phyloP scores from a whole-genome alignment of 2,113 vertebrate genomes.

The Phrynosoma blainvillii region DNA sequence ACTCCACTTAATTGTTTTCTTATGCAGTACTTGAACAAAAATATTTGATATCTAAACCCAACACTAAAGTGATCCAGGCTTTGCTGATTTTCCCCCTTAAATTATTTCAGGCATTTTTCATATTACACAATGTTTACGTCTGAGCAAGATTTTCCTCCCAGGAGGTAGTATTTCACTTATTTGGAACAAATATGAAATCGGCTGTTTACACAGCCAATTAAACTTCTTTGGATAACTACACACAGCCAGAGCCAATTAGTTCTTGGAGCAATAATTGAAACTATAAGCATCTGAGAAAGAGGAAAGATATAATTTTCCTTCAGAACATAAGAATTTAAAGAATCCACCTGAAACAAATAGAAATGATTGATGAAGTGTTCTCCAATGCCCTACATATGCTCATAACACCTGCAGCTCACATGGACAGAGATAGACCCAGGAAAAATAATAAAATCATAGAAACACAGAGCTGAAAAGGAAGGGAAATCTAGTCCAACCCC shows the following conservation, averaged over 20 bases:
- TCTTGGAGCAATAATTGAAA: conserved; percentile 8
- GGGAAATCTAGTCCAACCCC: too few species aligned
- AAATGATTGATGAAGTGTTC: background rate
- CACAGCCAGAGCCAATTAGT: conserved; percentile 12
- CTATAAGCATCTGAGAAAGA: background rate
- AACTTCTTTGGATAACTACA: conserved; percentile 9
- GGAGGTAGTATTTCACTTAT: conserved; percentile 44
- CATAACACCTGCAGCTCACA: accelerated
- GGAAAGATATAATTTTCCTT: background rate
- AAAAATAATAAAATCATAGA: background rate
- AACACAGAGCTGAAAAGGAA: background rate
- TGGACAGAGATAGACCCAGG: background rate
- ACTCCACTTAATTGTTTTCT: conserved; percentile 72
- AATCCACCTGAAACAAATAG: background rate
- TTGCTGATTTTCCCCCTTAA: conserved; percentile 19
- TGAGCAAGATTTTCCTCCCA: conserved; percentile 57
- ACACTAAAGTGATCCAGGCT: conserved; percentile 55
- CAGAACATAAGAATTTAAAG: background rate
- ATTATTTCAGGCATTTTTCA: conserved; percentile 59
- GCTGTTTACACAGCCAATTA: conserved; percentile 6
- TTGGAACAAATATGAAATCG: conserved; percentile 55
- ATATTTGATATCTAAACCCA: conserved; percentile 65
- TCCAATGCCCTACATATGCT: background rate
- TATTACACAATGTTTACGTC: conserved; percentile 7
- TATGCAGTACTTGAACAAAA: conserved; percentile 68